A percentile compares a stretch with the other conserved stretches of the same genome.
These are phyloP conservation scores for Onychostoma macrolepis DNA, from an alignment of 2,113 vertebrate species.

Conservation along the genomic window DNA sequence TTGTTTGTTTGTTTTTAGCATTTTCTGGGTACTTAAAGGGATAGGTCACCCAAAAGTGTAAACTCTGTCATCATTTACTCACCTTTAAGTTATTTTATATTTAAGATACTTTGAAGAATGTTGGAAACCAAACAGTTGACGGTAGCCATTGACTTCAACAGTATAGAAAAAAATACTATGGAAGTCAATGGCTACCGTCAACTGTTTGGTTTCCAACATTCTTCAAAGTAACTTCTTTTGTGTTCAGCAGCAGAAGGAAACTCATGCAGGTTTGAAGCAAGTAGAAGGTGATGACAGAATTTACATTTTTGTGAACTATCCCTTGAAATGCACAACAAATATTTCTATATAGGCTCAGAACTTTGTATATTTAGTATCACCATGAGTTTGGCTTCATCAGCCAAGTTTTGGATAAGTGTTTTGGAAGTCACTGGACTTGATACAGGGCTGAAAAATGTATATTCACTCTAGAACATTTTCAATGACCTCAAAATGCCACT, in stretches of 20 bases:
- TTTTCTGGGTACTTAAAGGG: background rate
- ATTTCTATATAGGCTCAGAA: background rate
- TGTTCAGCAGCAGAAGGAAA: background rate
- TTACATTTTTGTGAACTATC: background rate
- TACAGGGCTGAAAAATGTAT: background rate
- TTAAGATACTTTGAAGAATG: background rate
- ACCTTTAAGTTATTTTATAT: too few species aligned
- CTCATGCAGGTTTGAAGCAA: background rate
- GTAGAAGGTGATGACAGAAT: background rate
- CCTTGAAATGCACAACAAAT: background rate
- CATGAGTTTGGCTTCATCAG: background rate
- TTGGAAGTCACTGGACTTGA: background rate
- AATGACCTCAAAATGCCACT: background rate
- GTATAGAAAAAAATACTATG: background rate
- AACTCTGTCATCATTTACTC: background rate
- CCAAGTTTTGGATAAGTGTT: background rate
- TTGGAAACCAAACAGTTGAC: background rate
- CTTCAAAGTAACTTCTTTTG: background rate
- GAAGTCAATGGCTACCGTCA: too few species aligned
- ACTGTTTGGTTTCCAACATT: too few species aligned
- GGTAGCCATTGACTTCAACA: background rate
- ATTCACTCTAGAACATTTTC: background rate
- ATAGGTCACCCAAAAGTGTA: background rate
- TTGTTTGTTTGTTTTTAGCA: background rate
- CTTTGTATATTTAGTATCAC: background rate